phyloP scores from a whole-genome alignment of 1,140 invertebrate genomes.

The Bilobella aurantiaca region DNA sequence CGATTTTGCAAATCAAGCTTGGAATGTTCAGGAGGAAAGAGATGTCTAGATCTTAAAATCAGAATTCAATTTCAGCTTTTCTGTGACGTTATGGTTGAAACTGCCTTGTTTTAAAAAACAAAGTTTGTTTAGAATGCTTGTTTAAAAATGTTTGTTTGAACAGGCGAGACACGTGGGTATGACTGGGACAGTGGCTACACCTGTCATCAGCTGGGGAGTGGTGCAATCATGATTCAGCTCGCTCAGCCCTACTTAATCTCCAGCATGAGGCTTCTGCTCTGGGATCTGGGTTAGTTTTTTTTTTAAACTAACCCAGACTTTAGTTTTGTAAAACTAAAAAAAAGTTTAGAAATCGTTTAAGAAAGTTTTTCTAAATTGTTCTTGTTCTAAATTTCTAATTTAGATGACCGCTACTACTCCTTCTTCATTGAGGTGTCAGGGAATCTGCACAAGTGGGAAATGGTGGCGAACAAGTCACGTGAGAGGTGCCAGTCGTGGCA shows the following conservation, averaged over 20 bases:
- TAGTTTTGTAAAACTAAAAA: not conserved
- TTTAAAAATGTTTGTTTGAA: no score
- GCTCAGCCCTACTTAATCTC: constrained; percentile 90
- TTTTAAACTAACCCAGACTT: not conserved
- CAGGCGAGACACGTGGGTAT: constrained; percentile 75
- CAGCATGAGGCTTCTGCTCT: constrained; percentile 80
- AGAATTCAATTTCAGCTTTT: no score
- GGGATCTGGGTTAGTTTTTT: constrained; percentile 58
- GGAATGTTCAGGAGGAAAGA: no score
- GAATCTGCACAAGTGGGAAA: constrained; percentile 62
- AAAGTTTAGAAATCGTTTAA: no score
- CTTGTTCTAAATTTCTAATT: not conserved
- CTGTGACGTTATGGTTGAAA: no score
- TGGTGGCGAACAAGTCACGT: constrained; percentile 61
- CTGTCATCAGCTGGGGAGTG: constrained; percentile 93
- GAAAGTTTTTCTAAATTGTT: not conserved
- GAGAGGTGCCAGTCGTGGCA: constrained; percentile 84
- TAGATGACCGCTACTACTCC: constrained; percentile 89
- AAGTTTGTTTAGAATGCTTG: no score
- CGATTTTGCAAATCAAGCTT: no score
- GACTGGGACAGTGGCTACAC: constrained; percentile 99
- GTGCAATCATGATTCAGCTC: constrained; percentile 85
- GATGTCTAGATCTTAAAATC: no score
- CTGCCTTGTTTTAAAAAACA: no score
- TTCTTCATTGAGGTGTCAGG: constrained; percentile 92